Evolutionary conservation across 2,113 vertebrate genomes (phyloP).

Genomic region (Serinus canaria): DNA sequence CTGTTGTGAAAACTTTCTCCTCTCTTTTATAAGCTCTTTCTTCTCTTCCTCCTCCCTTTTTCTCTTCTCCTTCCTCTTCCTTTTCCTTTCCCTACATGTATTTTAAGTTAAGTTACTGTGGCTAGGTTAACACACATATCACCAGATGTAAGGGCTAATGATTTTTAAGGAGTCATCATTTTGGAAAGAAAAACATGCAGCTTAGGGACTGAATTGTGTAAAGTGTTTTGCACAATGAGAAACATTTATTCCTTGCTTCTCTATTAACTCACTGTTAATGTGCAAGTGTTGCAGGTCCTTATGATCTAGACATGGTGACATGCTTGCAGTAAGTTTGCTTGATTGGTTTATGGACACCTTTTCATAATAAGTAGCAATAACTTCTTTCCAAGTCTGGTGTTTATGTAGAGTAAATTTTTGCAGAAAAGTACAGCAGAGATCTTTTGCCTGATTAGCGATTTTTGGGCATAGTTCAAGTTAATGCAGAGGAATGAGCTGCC

Average conservation of each 20-base stretch:
- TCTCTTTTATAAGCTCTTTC: not conserved
- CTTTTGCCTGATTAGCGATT: not conserved
- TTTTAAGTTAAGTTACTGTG: not conserved
- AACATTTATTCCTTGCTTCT: not conserved
- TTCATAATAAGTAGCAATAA: not conserved
- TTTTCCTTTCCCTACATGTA: not conserved
- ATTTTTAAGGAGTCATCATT: not conserved
- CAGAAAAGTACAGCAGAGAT: not conserved
- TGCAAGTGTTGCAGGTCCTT: not conserved
- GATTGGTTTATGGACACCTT: not conserved
- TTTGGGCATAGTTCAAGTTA: not conserved
- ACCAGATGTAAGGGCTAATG: not conserved
- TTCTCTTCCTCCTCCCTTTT: not conserved
- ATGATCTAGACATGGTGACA: not conserved
- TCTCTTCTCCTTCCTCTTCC: not conserved
- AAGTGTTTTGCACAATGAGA: not conserved
- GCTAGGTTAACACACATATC: not conserved
- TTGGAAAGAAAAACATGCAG: not conserved
- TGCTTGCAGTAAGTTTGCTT: not conserved
- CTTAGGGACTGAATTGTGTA: not conserved
- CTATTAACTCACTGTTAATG: not conserved
- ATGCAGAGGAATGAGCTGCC: not conserved
- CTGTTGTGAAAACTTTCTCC: conserved; percentile 2
- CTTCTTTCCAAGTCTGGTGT: not conserved
- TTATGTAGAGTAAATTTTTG: not conserved